Evolutionary conservation across 2,113 vertebrate species (phyloP), one percentile per base, ranked within the genome.

Genomic region (Salminus brasiliensis): DNA sequence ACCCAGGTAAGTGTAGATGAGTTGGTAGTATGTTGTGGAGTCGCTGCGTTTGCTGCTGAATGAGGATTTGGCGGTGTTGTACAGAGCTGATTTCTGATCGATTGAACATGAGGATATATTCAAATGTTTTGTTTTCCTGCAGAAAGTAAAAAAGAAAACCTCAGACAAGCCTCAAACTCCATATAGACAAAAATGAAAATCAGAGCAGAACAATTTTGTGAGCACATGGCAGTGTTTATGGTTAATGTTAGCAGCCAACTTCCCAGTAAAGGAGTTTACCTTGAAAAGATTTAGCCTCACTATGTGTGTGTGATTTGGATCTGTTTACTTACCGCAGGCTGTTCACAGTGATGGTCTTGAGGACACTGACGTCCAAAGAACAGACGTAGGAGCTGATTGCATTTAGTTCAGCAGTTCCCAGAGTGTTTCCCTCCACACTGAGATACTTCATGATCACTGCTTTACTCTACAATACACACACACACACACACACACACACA

Each of bases 1-100:
- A 95, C 95, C 91, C 15, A 95, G 88, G 63, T 92, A 95, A 0
- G 91, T 62, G n/a, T 43, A 63, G 72, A 94, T 93, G 57, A 83
- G 87, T 1, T 18, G 2, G 7, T 90, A 91, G 77, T 93, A 94
- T 3, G 9, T 34, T 0, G 2, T 25, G 4, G 12, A 1, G 74
- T 69, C 15, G 43, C 21, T 4, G 16, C 34, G 15, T 7, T 2
- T 75, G 68, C 16, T 55, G 21, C 79, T 87, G 66, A 93, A 94
- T 69, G 94, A 86, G 0, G 1, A 0, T 1, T 67, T 88, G 63
- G 92, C 93, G 67, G 85, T 92, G 32, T 0, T 0, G 3, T 93
- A 94, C 12, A 95, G 76, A 32, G 85, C 2, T 1, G 81, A 66
- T 81, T 94, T 92, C 0, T 90, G 90, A 0, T 0, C 0, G 1